Conservation (phyloP, 2,888 invertebrate species). For the Acanthacorydalis orientalis region DNA sequence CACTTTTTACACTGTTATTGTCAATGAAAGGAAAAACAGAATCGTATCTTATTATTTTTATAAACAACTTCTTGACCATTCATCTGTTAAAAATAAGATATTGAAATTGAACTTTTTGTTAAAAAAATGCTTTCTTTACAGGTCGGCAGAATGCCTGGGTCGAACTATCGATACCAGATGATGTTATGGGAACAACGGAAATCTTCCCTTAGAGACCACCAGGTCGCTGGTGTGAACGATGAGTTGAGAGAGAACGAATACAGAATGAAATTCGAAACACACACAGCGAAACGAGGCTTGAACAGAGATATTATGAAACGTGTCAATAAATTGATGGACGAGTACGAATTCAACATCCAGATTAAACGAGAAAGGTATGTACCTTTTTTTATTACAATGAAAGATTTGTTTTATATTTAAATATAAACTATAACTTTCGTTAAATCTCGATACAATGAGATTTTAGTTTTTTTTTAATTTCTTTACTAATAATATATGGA, state of each 20-base stretch:
- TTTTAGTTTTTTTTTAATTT: no score
- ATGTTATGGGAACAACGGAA: not conserved
- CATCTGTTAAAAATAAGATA: no score
- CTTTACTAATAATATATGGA: no score
- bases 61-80: no score
- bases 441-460: no score
- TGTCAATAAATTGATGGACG: constrained; percentile 17
- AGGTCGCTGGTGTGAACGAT: not conserved
- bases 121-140: not conserved
- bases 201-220: not conserved
- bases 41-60: no score
- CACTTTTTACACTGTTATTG: no score
- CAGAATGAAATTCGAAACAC: constrained; percentile 15
- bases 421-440: not conserved
- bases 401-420: no score
- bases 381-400: no score
- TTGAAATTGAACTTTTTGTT: no score
- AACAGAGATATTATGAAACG: constrained; percentile 16
- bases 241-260: constrained; percentile 11
- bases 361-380: constrained; percentile 6
- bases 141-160: not conserved
- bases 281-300: constrained; percentile 15
- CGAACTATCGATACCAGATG: not conserved
- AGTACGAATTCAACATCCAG: constrained; percentile 18
- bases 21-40: no score